phyloP scores from a whole-genome alignment of 2,888 invertebrate species.

The Exephanes ischioxanthus region DNA sequence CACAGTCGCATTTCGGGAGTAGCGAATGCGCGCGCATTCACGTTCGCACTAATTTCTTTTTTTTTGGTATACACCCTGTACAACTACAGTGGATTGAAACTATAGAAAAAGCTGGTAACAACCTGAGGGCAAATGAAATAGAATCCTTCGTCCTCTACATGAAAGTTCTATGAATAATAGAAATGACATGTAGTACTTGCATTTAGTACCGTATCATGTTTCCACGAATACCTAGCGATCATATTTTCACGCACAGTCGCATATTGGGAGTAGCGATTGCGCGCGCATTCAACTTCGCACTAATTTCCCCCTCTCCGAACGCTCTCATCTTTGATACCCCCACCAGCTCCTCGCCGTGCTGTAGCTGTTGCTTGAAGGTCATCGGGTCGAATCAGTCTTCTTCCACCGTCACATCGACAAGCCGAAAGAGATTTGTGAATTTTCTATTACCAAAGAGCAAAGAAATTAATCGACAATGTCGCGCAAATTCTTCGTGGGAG shows the following conservation, averaged over 20 bases:
- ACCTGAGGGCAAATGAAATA: conserved; percentile 31
- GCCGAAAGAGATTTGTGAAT: not conserved
- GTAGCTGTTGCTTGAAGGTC: conserved; percentile 63
- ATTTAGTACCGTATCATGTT: not conserved
- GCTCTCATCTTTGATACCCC: conserved; percentile 3
- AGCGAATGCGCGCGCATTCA: conserved; percentile 37
- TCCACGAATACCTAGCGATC: not conserved
- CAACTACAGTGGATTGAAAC: conserved; percentile 17
- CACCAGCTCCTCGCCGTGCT: not conserved
- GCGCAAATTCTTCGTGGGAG: conserved; percentile 99
- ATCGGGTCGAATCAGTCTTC: conserved; percentile 64
- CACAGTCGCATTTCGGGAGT: not conserved
- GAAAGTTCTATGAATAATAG: conserved; percentile 55
- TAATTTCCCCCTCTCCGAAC: not conserved
- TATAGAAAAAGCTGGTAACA: conserved; percentile 35
- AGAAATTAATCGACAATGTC: conserved; percentile 85
- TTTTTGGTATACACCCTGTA: not conserved
- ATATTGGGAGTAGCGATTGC: conserved; percentile 9
- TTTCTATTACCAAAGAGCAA: conserved; percentile 9
- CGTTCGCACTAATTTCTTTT: not conserved
- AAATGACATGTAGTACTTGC: conserved; percentile 5
- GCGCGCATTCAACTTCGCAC: conserved; percentile 37
- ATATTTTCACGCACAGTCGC: not conserved
- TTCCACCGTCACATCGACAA: conserved; percentile 22
- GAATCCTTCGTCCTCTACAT: conserved; percentile 45